These are phyloP conservation scores for Acrobasis repandana DNA, from an alignment of 2,888 invertebrate species.

Conservation along the genomic window DNA sequence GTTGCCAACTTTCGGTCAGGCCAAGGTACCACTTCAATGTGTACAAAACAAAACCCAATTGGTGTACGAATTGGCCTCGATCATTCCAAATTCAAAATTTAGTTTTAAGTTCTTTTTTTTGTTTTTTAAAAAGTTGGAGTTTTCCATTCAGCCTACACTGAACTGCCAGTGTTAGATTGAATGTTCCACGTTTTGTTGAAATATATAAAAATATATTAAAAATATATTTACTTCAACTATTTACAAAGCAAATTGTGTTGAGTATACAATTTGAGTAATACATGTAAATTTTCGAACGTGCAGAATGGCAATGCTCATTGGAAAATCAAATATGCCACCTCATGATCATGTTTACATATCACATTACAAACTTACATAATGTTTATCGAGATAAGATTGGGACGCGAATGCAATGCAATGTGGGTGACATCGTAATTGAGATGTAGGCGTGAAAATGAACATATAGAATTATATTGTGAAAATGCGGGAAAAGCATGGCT, in stretches of 20 bases:
- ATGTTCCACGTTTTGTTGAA: not conserved
- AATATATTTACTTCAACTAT: conserved; percentile 34
- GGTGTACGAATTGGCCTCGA: conserved; percentile 79
- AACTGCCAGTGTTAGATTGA: conserved; percentile 11
- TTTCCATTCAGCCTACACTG: conserved; percentile 16
- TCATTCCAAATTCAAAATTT: conserved; percentile 79
- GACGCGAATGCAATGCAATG: not conserved
- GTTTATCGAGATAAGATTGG: conserved; percentile 17
- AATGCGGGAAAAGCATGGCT: conserved; percentile 13
- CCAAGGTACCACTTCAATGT: conserved; percentile 76
- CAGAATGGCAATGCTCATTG: conserved; percentile 73
- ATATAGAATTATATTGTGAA: not conserved
- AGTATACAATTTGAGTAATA: conserved; percentile 26
- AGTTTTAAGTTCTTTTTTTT: conserved; percentile 56
- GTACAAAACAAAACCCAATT: conserved; percentile 63
- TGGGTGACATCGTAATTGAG: conserved; percentile 3
- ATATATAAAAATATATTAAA: not conserved
- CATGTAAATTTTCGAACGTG: conserved; percentile 28
- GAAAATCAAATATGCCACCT: conserved; percentile 54
- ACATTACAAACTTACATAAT: conserved; percentile 15
- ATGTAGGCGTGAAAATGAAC: conserved; percentile 4
- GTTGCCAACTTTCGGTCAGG: conserved; percentile 80
- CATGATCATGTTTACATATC: conserved; percentile 46
- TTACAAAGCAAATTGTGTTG: conserved; percentile 34
- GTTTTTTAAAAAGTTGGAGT: conserved; percentile 46